These are phyloP conservation scores for Dendrolimus houi DNA, from an alignment of 2,888 invertebrate genomes.

Conservation along the genomic window DNA sequence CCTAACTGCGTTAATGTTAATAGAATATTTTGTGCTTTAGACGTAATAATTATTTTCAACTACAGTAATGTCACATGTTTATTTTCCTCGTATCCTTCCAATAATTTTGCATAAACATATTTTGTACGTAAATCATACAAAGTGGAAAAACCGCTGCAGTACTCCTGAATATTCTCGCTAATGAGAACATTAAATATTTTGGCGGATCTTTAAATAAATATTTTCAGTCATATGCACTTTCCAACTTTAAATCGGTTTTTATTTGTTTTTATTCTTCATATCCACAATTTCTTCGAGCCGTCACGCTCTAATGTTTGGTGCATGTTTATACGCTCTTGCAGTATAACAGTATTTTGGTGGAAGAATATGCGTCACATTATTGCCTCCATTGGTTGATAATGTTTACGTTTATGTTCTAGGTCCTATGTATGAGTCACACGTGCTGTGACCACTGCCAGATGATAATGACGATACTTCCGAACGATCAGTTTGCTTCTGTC, in stretches of 20 bases:
- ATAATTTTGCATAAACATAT: neutral
- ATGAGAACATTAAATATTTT: neutral
- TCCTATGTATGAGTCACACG: slow-evolving; percentile 57
- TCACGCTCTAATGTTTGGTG: neutral
- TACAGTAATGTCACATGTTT: neutral
- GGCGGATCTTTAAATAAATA: slow-evolving; percentile 5
- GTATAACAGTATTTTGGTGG: neutral
- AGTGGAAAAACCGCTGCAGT: neutral
- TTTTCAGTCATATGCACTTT: slow-evolving; percentile 1
- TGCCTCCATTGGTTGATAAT: slow-evolving; percentile 42
- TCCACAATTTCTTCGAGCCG: neutral
- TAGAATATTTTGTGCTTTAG: neutral
- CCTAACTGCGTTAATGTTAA: slow-evolving; percentile 19
- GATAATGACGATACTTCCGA: slow-evolving; percentile 44
- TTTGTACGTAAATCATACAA: neutral
- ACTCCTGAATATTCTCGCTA: neutral
- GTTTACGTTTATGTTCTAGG: slow-evolving; percentile 57
- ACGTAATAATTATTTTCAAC: neutral
- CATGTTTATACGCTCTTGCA: neutral
- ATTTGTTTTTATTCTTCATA: no score
- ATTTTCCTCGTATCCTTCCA: neutral
- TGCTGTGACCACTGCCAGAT: slow-evolving; percentile 41
- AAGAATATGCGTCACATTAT: slow-evolving; percentile 46
- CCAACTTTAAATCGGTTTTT: neutral
- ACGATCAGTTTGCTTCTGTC: slow-evolving; percentile 44